Percentiles rank a stretch among this genome's conserved stretches.
Conservation (phyloP, 2,797 vertebrate species). For the Cichlasoma orientale region DNA sequence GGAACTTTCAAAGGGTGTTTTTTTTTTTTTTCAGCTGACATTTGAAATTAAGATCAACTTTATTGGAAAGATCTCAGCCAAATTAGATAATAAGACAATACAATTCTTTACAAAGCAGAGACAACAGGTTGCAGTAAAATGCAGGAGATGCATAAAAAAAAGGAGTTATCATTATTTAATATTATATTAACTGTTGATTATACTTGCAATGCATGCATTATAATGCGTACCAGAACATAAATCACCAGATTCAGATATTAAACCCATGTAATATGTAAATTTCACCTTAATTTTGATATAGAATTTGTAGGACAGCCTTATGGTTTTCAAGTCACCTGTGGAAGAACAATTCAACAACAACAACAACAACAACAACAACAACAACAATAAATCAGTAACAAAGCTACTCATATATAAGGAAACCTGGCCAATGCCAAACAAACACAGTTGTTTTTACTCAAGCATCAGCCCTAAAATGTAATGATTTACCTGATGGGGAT, state of each 20-base stretch:
- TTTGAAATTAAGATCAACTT: background rate
- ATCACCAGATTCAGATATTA: no score
- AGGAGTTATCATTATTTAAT: background rate
- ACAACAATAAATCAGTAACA: background rate
- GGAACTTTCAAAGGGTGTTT: background rate
- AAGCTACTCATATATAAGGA: background rate
- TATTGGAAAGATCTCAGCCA: background rate
- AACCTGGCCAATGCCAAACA: background rate
- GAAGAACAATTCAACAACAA: background rate
- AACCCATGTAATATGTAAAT: accelerated
- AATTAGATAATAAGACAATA: accelerated
- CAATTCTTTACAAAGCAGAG: background rate
- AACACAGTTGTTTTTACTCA: background rate
- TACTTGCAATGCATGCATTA: background rate
- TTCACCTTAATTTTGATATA: background rate
- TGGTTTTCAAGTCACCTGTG: background rate
- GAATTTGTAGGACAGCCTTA: background rate
- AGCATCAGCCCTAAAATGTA: background rate
- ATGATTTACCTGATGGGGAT: background rate
- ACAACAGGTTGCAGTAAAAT: background rate
- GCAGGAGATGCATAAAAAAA: background rate
- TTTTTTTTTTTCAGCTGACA: background rate
- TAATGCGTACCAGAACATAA: background rate
- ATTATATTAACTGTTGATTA: background rate
- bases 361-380: background rate